phyloP scores from a whole-genome alignment of 2,888 invertebrate species.

The Heliconius cydno region DNA sequence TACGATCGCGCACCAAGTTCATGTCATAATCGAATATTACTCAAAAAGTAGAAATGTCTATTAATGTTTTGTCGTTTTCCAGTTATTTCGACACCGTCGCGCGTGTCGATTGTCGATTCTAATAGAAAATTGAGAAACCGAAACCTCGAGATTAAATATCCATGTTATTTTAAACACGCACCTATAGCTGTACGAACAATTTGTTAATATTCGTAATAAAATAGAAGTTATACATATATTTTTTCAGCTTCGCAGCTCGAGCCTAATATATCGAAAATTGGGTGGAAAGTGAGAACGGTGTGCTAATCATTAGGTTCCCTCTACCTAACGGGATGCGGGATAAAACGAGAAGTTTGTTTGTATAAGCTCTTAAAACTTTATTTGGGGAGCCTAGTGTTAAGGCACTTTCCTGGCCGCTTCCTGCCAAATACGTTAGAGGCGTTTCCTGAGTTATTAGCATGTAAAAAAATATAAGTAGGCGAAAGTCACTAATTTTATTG shows the following conservation, averaged over 20 bases:
- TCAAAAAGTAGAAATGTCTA: conserved; percentile 38
- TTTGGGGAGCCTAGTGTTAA: neutral
- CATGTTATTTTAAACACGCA: conserved; percentile 43
- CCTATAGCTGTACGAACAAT: conserved; percentile 1
- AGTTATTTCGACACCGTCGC: conserved; percentile 46
- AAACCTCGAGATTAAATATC: conserved; percentile 40
- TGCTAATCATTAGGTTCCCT: too few species aligned
- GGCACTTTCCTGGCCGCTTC: neutral
- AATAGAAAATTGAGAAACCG: conserved; percentile 51
- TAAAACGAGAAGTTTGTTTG: too few species aligned
- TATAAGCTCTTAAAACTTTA: too few species aligned
- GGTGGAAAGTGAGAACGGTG: too few species aligned
- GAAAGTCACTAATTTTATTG: neutral
- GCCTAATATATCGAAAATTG: too few species aligned
- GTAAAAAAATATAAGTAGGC: neutral
- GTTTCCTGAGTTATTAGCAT: neutral
- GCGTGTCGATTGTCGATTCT: conserved; percentile 46
- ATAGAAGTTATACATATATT: neutral
- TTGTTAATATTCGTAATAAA: conserved; percentile 8
- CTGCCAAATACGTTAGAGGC: too few species aligned
- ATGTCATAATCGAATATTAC: conserved; percentile 38
- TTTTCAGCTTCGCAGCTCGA: too few species aligned
- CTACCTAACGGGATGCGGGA: too few species aligned
- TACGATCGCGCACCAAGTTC: conserved; percentile 20
- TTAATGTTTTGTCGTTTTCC: conserved; percentile 37